Base-by-base conservation (phyloP, 2,888 invertebrate species). In the Phortica magna region DNA sequence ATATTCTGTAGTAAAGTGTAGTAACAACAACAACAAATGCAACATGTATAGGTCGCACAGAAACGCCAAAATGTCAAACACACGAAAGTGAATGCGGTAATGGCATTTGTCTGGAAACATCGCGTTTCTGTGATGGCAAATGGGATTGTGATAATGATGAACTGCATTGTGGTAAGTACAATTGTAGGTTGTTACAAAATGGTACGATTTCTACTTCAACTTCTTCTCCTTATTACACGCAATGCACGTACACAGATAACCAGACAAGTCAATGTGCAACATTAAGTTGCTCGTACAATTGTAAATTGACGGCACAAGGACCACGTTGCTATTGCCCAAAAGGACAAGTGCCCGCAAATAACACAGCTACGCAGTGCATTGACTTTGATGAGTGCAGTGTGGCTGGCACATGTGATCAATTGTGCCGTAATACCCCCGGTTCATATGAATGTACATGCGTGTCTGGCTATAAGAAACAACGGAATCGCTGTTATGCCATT, bases 351-450 rank as follows among this genome's bases (percentile, higher is more conserved):
- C 88, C 95, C 2, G 93, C 94, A 77, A 78, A 83, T 19, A 55
- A 48, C 9, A 90, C 89, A 77, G 85, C 87, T n/a, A 94, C 93
- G 31, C 92, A 91, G 73, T 96, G 96, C 88, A 92, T 94, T 73
- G 97, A 97, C 92, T 94, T 95, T 80, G 94, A 97, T 92, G 96
- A 97, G 92, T 97, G 97, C 92, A 91, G 92, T 82, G 92, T 94
- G 81, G 95, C 95, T 80, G 95, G 94, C 64, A 91, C 94, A 72
- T 97, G 96, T 92, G 95, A 96, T 89, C 97, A 97, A 92, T 89
- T 93, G 57, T 97, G 96, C 91, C 92, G 84, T 84, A 96, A 96
- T 92, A 94, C 94, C 17, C 91, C 92, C 41, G 95, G 95, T 79
- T 94, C 95, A 53, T 96, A 93, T 92, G 90, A 92, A 65, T 98